Percentiles rank a stretch among this genome's conserved stretches.
These are phyloP conservation scores for Argentina silus DNA, from an alignment of 2,797 vertebrate species.

Conservation along the genomic window DNA sequence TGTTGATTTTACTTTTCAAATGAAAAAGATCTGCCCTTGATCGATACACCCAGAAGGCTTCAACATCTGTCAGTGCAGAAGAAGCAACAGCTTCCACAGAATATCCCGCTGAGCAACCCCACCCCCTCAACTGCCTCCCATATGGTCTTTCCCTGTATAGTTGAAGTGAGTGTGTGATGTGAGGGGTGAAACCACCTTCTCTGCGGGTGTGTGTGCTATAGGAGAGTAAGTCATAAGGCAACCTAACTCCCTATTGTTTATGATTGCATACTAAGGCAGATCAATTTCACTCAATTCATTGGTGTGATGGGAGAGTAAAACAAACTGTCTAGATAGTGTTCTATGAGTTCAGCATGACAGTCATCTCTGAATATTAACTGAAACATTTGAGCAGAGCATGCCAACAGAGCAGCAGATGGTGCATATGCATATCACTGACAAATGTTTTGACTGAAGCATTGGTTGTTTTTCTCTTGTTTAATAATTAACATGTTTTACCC, in stretches of 20 bases:
- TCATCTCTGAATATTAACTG: not conserved
- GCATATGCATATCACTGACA: constrained; percentile 2
- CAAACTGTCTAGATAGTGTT: not conserved
- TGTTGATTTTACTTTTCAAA: not conserved
- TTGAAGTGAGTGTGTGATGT: not conserved
- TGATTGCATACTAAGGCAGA: not conserved
- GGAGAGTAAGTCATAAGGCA: not conserved
- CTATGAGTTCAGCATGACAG: not conserved
- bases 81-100: not conserved
- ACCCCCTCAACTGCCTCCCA: not conserved
- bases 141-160: not conserved
- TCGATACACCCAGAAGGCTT: constrained; percentile 6
- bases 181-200: not conserved
- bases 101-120: constrained; percentile 6
- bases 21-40: constrained; percentile 1
- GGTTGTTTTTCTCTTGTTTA: constrained; percentile 3
- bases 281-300: not conserved
- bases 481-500: constrained; percentile 7
- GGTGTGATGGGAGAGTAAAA: not conserved
- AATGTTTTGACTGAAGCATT: constrained; percentile 14
- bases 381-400: not conserved
- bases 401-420: constrained; percentile 12
- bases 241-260: not conserved
- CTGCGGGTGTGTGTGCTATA: not conserved
- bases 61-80: constrained; percentile 7